Conservation (phyloP, 2,888 invertebrate genomes). For the Iselma pallidipennis region DNA sequence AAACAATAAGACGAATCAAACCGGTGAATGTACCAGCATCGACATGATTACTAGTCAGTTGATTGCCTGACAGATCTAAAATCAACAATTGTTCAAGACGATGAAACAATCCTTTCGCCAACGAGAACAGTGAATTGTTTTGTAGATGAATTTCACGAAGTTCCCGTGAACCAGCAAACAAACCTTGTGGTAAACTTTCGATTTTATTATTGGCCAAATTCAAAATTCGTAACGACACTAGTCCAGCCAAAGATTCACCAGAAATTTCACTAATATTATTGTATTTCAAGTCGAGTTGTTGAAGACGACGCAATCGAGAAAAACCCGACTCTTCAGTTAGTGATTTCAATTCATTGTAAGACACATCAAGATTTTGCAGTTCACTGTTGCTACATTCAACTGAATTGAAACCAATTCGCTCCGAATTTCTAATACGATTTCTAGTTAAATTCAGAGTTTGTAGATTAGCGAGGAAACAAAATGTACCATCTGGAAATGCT, state of each 20-base stretch:
- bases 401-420: slow-evolving; percentile 70
- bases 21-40: slow-evolving; percentile 86
- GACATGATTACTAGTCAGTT: slow-evolving; percentile 80
- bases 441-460: slow-evolving; percentile 83
- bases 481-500: slow-evolving; percentile 75
- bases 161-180: slow-evolving; percentile 81
- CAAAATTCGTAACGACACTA: slow-evolving; percentile 76
- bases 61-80: slow-evolving; percentile 82
- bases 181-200: slow-evolving; percentile 76
- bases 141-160: slow-evolving; percentile 81
- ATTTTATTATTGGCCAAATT: slow-evolving; percentile 87
- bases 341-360: slow-evolving; percentile 75
- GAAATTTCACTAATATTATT: slow-evolving; percentile 82
- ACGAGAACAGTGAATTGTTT: slow-evolving; percentile 80
- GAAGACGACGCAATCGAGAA: slow-evolving; percentile 74
- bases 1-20: slow-evolving; percentile 79
- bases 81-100: slow-evolving; percentile 82
- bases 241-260: slow-evolving; percentile 76
- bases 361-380: slow-evolving; percentile 77
- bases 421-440: slow-evolving; percentile 79
- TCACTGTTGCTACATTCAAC: slow-evolving; percentile 70
- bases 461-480: slow-evolving; percentile 79
- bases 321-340: slow-evolving; percentile 74
- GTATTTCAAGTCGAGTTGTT: slow-evolving; percentile 78
- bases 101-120: slow-evolving; percentile 82